A percentile compares a stretch with the other conserved stretches of the same genome.
These are phyloP conservation scores for Gryon sp. DNA, from an alignment of 1,140 invertebrate species.

Conservation along the genomic window DNA sequence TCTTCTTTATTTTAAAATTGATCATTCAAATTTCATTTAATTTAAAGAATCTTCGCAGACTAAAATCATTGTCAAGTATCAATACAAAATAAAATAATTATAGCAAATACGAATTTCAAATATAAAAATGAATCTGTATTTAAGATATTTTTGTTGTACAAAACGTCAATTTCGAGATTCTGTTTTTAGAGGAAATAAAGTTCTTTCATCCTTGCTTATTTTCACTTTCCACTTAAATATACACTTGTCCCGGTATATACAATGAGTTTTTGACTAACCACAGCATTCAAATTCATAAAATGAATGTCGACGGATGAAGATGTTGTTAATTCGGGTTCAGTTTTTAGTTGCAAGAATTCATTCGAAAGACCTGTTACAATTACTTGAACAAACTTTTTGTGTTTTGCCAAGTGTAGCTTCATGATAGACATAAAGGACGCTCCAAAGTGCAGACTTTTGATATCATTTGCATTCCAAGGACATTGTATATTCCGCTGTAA, in stretches of 20 bases:
- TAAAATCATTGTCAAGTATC: no score
- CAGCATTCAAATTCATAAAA: constrained; percentile 84
- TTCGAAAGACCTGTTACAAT: constrained; percentile 85
- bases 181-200: constrained; percentile 82
- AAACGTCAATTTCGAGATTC: constrained; percentile 85
- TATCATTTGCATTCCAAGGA: constrained; percentile 86
- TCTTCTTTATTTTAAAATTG: no score
- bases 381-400: constrained; percentile 89
- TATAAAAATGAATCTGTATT: no score
- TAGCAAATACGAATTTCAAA: no score
- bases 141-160: no score
- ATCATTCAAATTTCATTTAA: no score
- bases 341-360: constrained; percentile 81
- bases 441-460: constrained; percentile 87
- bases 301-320: constrained; percentile 79
- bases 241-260: constrained; percentile 85
- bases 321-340: constrained; percentile 81
- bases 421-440: constrained; percentile 89
- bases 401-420: constrained; percentile 89
- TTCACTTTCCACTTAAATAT: constrained; percentile 91
- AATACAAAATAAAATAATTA: no score
- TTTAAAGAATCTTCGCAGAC: no score
- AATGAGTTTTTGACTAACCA: constrained; percentile 80
- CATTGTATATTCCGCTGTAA: constrained; percentile 84
- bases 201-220: constrained; percentile 81